A percentile compares a stretch with the other conserved stretches of the same genome.
These are phyloP conservation scores for Ammospiza maritima DNA, from an alignment of 2,797 vertebrate species.

Conservation along the genomic window DNA sequence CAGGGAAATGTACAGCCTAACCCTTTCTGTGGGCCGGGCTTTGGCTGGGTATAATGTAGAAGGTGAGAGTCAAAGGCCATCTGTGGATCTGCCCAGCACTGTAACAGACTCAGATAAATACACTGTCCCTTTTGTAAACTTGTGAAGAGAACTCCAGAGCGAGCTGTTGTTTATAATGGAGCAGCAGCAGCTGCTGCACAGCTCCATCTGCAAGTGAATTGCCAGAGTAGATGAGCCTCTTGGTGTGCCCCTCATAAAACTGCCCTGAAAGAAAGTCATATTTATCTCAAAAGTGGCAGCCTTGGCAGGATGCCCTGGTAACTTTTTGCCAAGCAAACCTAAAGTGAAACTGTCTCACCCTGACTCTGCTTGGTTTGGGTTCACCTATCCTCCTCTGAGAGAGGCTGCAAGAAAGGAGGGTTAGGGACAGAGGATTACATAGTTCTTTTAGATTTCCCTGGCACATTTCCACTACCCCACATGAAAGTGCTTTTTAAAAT, in stretches of 20 bases:
- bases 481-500: slow-evolving; percentile 43
- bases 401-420: not conserved
- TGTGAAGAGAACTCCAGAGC: slow-evolving; percentile 2
- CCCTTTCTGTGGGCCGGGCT: not conserved
- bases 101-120: slow-evolving; percentile 37
- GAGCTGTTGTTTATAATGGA: slow-evolving; percentile 12
- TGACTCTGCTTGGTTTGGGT: not conserved
- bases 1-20: not conserved
- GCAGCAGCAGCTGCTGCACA: slow-evolving; percentile 33
- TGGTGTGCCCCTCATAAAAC: slow-evolving; percentile 32
- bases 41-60: not conserved
- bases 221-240: not conserved
- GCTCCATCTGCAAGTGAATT: slow-evolving; percentile 54
- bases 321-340: not conserved
- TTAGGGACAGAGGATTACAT: not conserved
- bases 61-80: slow-evolving; percentile 50
- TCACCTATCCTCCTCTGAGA: not conserved
- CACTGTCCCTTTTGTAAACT: slow-evolving; percentile 43
- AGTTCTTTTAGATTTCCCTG: slow-evolving; percentile 1
- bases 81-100: slow-evolving; percentile 17
- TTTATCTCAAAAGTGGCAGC: slow-evolving; percentile 40
- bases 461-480: slow-evolving; percentile 8
- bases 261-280: slow-evolving; percentile 36
- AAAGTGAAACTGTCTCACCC: not conserved
- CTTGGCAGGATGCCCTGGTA: slow-evolving; percentile 3